Evolutionary conservation across 2,797 vertebrate genomes (phyloP), one percentile per base, ranked within the genome.

Genomic region (Cyclopterus lumpus): DNA sequence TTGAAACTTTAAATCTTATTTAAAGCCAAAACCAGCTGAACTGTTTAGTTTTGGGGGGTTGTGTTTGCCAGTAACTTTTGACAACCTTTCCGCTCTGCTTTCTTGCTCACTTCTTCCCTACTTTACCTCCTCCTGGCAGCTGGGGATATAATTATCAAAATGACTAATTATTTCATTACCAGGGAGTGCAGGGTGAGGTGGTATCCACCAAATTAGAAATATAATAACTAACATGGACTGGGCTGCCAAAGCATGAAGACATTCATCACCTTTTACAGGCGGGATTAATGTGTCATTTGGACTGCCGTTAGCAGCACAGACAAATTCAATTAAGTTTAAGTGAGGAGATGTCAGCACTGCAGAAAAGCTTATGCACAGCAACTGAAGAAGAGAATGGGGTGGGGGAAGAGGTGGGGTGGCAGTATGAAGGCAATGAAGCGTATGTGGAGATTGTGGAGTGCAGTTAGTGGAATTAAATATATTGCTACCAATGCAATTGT

Each of bases 101-200:
- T 54, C 71, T 30, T 3, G 22, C 34, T 76, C 65, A 59, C 10
- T 66, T 32, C 67, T 65, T 51, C 24, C 54, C 63, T 54, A 69
- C 40, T 60, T 60, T n/a, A 2, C 70, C 22, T 53, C 77, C 49
- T 61, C 63, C 79, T 77, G 26, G 62, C 61, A 91, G 93, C 93
- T 93, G 95, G 95, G 95, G 95, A 97, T 97, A 97, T 96, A 97
- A 97, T 97, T 96, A 97, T 97, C 96, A 97, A 97, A 97, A 96
- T 97, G 96, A 97, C 95, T 97, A 97, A 97, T 97, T 97, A 97
- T 97, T 97, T 96, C 95, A 97, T 98, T 97, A 97, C 64, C 95
- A 95, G 92, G 94, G 93, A 96, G 95, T 94, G 94, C 90, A 93
- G 94, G 89, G 95, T 94, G 96, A 96, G 96, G 96, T 96, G 95